Base-by-base conservation (phyloP, 2,888 invertebrate species). In the Agrilus cyanescens region DNA sequence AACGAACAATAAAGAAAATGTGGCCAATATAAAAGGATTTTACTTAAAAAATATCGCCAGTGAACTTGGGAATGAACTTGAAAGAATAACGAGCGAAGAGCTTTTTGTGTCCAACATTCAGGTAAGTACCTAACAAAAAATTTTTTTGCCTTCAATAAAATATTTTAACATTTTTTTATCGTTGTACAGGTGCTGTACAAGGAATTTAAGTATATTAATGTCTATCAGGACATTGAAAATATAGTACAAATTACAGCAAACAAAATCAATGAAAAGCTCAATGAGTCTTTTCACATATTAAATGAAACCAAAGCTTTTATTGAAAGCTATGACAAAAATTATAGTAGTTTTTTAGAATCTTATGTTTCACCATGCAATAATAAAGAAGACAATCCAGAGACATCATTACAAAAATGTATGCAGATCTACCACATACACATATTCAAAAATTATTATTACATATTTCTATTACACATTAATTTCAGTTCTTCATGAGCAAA, bases 251-350 rank as follows among this genome's bases (percentile, higher is more conserved):
- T 53, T 40, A 62, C 65, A 40, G 51, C 59, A 14, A 53, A 55
- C 16, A 61, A 61, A 49, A 46, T 67, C 30, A 60, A 61, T 47
- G 46, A 44, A 35, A 65, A 62, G 52, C 49, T 65, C 40, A 58
- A 56, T 31, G 56, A 61, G 47, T 54, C 61, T 25, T 61, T 63
- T 50, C 50, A 56, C 25, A 52, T 60, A 37, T 52, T 67, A 45
- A 55, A 57, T 43, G 52, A 53, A 47, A 58, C 59, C n/a, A 57
- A 58, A 36, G 49, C 44, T 38, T 49, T 56, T 32, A 57, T 65
- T 40, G 59, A 63, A 44, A 50, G 53, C 29, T 57, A 57, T 44
- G 44, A 48, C 20, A 46, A 49, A 18, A 41, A 50, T 34, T 45
- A 46, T 33, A 49, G 49, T 30, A 44, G 44, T 29, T 33, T 45